These are phyloP conservation scores for Drosophila santomea DNA, from an alignment of 1,140 invertebrate species.

Conservation along the genomic window DNA sequence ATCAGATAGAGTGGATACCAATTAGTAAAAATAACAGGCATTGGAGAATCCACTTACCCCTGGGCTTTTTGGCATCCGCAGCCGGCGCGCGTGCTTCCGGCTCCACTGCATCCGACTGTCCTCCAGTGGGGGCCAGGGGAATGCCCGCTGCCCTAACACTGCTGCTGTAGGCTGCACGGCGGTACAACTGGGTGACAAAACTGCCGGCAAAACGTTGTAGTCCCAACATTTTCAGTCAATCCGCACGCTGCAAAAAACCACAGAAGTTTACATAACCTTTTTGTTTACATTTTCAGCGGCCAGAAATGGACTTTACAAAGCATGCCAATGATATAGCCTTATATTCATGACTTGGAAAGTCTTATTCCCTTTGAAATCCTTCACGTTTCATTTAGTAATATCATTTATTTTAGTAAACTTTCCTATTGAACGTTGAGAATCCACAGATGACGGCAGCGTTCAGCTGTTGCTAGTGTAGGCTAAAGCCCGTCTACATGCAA, in stretches of 20 bases:
- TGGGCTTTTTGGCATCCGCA: conserved; percentile 34
- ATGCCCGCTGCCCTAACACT: conserved; percentile 52
- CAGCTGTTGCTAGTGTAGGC: not conserved
- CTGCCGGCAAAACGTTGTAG: conserved; percentile 72
- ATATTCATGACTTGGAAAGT: not conserved
- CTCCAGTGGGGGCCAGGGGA: conserved; percentile 38
- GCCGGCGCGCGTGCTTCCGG: conserved; percentile 37
- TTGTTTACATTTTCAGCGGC: conserved; percentile 71
- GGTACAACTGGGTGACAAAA: conserved; percentile 60
- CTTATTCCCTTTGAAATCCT: conserved; percentile 9
- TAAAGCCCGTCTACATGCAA: not conserved
- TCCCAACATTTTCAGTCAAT: conserved; percentile 72
- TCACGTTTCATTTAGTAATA: conserved; percentile 40
- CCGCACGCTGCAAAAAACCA: conserved; percentile 63
- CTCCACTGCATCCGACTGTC: conserved; percentile 16
- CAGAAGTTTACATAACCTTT: conserved; percentile 84
- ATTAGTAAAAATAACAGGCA: not conserved
- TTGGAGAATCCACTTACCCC: conserved; percentile 25
- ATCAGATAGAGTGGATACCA: too few relatives aligned
- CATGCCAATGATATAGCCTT: not conserved
- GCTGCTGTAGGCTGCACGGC: conserved; percentile 61
- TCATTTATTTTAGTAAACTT: conserved; percentile 40
- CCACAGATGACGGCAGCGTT: conserved; percentile 59
- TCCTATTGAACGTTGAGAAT: conserved; percentile 55
- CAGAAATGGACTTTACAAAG: not conserved